Percentiles rank a stretch among this genome's conserved stretches.
These are phyloP conservation scores for Melinopterus prodromus DNA, from an alignment of 2,888 invertebrate species.

Conservation along the genomic window DNA sequence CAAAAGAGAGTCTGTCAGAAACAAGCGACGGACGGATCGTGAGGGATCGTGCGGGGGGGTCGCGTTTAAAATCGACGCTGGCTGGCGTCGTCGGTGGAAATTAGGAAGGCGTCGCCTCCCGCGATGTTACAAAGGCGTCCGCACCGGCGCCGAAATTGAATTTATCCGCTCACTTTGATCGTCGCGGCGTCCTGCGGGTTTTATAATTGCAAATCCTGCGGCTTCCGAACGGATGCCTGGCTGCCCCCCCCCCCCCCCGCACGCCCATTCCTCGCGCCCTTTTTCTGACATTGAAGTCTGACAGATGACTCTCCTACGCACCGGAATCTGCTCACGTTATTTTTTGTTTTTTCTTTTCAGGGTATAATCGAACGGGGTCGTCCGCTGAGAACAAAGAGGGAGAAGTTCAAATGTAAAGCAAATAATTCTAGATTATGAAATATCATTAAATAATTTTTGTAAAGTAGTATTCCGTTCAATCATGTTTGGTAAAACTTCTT, in stretches of 20 bases:
- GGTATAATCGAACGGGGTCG: no score
- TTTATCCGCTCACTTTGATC: slow-evolving; percentile 12
- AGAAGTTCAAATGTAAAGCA: no score
- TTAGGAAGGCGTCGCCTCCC: slow-evolving; percentile 24
- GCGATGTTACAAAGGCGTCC: slow-evolving; percentile 19
- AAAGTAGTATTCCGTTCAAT: no score
- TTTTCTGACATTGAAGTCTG: background rate
- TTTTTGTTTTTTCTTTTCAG: background rate
- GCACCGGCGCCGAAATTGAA: slow-evolving; percentile 15
- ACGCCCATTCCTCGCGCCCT: background rate
- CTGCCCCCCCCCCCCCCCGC: background rate
- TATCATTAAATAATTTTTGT: no score
- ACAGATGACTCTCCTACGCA: background rate
- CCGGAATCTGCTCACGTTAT: background rate
- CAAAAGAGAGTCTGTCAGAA: slow-evolving; percentile 8
- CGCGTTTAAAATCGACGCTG: slow-evolving; percentile 17
- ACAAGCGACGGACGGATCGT: slow-evolving; percentile 19
- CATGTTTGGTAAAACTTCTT: no score
- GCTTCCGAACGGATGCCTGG: background rate
- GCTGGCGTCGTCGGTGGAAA: background rate
- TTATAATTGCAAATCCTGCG: slow-evolving; percentile 18
- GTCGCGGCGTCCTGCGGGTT: slow-evolving; percentile 17
- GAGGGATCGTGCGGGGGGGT: background rate
- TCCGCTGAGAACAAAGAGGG: no score
- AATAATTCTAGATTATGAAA: no score